phyloP scores from a whole-genome alignment of 2,113 vertebrate species.

The Cryptomyrus ogoouensis region DNA sequence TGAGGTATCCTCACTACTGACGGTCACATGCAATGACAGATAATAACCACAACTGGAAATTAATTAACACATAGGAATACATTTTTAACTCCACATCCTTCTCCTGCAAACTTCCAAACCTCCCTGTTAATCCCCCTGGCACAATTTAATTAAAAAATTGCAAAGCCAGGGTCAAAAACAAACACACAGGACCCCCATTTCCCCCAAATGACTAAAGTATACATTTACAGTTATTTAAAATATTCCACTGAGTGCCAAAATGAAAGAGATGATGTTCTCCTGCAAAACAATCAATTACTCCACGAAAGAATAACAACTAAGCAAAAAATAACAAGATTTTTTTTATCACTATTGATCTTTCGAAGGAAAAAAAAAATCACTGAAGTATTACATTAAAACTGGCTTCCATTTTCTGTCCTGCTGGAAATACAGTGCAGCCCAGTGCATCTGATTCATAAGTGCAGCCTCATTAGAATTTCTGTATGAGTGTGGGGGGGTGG shows the following conservation, averaged over 20 bases:
- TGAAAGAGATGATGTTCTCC: not conserved
- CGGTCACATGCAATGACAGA: not conserved
- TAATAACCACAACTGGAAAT: not conserved
- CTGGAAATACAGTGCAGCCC: not conserved
- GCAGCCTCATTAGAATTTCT: not conserved
- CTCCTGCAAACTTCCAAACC: not conserved
- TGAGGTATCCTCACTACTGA: not conserved
- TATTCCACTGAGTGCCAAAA: not conserved
- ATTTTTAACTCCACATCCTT: not conserved
- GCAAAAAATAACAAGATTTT: conserved; percentile 12
- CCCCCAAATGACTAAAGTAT: not conserved
- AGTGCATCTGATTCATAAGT: not conserved
- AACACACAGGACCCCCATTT: not conserved
- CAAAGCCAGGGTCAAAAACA: not conserved
- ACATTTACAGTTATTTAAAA: not conserved
- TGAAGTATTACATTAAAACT: not conserved
- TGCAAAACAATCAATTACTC: not conserved
- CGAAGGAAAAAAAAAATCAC: not conserved
- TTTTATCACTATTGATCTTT: conserved; percentile 21
- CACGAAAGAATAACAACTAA: not conserved
- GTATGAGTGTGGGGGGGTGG: not conserved
- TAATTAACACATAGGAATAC: not conserved
- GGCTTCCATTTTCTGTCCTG: not conserved
- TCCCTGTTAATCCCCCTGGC: not conserved
- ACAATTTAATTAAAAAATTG: not conserved